Percentiles rank a stretch among this genome's conserved stretches.
Conservation (phyloP, 2,888 invertebrate species). For the Ormyrus labotus region DNA sequence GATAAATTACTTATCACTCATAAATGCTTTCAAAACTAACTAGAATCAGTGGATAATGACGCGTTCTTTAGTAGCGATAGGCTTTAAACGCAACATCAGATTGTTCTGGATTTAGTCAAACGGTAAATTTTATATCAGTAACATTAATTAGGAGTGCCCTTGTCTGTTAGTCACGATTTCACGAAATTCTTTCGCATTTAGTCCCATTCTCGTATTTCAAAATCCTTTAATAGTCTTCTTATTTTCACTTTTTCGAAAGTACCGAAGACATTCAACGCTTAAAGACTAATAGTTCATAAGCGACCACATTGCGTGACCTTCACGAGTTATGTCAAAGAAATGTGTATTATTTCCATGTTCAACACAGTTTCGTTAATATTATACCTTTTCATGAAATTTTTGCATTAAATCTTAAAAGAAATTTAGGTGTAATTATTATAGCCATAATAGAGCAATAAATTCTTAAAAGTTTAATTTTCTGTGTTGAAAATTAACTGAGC, state of each 20-base stretch:
- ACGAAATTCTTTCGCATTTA: constrained; percentile 11
- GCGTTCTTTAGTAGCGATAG: background rate
- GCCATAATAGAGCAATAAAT: background rate
- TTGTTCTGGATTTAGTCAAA: constrained; percentile 11
- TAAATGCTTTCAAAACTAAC: too few species aligned
- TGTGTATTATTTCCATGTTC: background rate
- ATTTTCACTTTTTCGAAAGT: background rate
- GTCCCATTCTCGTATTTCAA: constrained; percentile 11
- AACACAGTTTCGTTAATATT: background rate
- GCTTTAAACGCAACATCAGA: background rate
- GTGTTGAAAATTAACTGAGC: background rate
- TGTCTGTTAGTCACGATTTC: constrained; percentile 17
- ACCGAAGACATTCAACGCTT: constrained; percentile 58
- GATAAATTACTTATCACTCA: too few species aligned
- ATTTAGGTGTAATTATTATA: background rate
- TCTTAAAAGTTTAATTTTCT: background rate
- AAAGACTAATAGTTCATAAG: constrained; percentile 64
- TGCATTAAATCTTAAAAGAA: background rate
- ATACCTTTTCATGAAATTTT: too few species aligned
- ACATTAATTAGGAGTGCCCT: constrained; percentile 36
- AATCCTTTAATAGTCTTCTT: constrained; percentile 33
- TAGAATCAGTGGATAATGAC: background rate
- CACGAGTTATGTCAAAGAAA: background rate
- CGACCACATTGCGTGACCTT: constrained; percentile 39
- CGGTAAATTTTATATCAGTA: constrained; percentile 4